Base-by-base conservation (phyloP, 1,140 invertebrate species). In the Scaptomyza montana region DNA sequence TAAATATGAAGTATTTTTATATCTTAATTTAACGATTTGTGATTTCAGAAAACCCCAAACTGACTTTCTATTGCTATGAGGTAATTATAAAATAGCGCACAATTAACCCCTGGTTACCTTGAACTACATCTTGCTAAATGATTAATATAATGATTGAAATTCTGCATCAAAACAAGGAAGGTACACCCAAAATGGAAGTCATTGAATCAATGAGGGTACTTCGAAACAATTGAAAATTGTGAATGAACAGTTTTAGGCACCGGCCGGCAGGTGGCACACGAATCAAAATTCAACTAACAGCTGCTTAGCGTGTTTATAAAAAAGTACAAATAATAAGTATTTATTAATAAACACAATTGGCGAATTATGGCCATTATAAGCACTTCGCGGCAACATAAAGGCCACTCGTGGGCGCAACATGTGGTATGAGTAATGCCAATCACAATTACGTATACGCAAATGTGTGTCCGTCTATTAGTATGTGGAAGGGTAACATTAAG, bases 361-460 rank as follows among this genome's bases (percentile, higher is more conserved):
- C 43, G 36, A 71, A 60, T 72, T 67, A 54, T 72, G 49, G 33
- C 13, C 33, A 47, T 59, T 64, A 50, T 49, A 46, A 28, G 33
- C 55, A 55, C 21, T 57, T 30, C 33, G 39, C 30, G 49, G 49
- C 57, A 51, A 30, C n/a, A 63, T 63, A 51, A 19, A 54, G 41
- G n/a, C 51, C 12, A 5, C 21, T 12, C 41, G 16, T 59, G 43
- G 1, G 64, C 64, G 64, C 69, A 67, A 71, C 59, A 67, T 76
- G 79, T 70, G 76, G 76, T 79, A 82, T 62, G 73, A 57, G 61
- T 71, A 64, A 77, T 64, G 45, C 45, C 59, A 70, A 30, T 57
- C 30, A 47, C 36, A 39, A 13, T 6, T 36, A 36, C 5, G 16
- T 59, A 30, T 46, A 59, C n/a, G 5, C 25, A 13, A 13, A 55